These are phyloP conservation scores for Cantharis nigra DNA, from an alignment of 2,888 invertebrate genomes.

Conservation along the genomic window DNA sequence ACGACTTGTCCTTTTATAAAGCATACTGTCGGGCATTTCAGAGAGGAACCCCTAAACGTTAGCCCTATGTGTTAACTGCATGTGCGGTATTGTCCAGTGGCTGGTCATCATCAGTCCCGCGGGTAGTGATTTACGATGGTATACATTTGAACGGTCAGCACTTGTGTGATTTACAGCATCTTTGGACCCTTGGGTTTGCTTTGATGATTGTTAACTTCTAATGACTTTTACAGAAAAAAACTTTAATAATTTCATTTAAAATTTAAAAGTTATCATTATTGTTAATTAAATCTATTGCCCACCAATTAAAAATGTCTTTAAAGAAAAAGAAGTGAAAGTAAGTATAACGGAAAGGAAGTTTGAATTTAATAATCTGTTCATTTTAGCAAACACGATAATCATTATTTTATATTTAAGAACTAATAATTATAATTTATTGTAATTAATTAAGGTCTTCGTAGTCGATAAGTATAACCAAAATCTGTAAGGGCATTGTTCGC, in stretches of 20 bases:
- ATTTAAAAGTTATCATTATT: neutral
- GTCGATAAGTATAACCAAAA: constrained; percentile 10
- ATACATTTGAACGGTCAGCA: constrained; percentile 30
- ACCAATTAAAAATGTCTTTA: neutral
- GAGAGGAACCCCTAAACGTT: neutral
- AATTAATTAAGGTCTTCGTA: neutral
- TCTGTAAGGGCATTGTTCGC: constrained; percentile 9
- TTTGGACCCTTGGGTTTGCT: constrained; percentile 20
- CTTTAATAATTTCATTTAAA: neutral
- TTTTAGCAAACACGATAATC: neutral
- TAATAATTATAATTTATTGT: neutral
- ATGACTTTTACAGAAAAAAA: constrained; percentile 12
- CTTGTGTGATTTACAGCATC: constrained; percentile 46
- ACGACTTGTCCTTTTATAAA: constrained; percentile 5
- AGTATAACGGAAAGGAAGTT: neutral
- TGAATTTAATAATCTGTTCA: neutral
- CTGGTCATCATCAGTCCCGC: constrained; percentile 50
- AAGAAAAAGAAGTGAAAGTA: neutral
- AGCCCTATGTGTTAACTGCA: neutral
- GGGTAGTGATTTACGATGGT: constrained; percentile 47
- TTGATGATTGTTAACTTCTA: constrained; percentile 29
- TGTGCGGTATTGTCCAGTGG: constrained; percentile 51
- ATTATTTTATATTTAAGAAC: neutral
- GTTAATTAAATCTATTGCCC: neutral
- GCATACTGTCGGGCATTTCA: constrained; percentile 2